phyloP scores from a whole-genome alignment of 2,797 vertebrate species.

The Leuciscus waleckii region DNA sequence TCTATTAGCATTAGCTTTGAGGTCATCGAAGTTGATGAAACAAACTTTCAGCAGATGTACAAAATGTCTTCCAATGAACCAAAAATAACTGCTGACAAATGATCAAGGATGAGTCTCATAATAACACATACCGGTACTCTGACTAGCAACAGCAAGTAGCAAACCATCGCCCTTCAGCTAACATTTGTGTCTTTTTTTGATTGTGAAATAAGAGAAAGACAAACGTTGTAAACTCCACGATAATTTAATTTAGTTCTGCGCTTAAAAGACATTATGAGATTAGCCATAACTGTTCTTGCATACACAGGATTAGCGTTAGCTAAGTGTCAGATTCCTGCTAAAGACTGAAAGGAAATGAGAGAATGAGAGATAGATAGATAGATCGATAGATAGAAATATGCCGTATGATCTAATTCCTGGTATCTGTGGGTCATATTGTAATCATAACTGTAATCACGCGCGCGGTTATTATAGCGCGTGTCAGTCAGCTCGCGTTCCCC shows the following conservation, averaged over 20 bases:
- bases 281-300: neutral
- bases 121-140: neutral
- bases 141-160: neutral
- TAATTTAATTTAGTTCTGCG: neutral
- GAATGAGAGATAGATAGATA: neutral
- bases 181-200: neutral
- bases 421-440: constrained; percentile 44
- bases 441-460: constrained; percentile 42
- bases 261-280: constrained; percentile 4
- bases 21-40: neutral
- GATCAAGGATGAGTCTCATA: neutral
- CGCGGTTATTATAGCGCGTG: constrained; percentile 32
- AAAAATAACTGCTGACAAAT: neutral
- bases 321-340: neutral
- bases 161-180: neutral
- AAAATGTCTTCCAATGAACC: neutral
- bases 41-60: neutral
- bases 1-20: constrained; percentile 2
- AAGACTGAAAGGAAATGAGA: constrained; percentile 3
- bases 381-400: constrained; percentile 2
- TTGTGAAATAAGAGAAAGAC: neutral
- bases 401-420: constrained; percentile 26
- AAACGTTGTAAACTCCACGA: neutral
- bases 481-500: constrained; percentile 21
- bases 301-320: constrained; percentile 8